These are phyloP conservation scores for Apus apus DNA, from an alignment of 2,113 vertebrate species.

Conservation along the genomic window DNA sequence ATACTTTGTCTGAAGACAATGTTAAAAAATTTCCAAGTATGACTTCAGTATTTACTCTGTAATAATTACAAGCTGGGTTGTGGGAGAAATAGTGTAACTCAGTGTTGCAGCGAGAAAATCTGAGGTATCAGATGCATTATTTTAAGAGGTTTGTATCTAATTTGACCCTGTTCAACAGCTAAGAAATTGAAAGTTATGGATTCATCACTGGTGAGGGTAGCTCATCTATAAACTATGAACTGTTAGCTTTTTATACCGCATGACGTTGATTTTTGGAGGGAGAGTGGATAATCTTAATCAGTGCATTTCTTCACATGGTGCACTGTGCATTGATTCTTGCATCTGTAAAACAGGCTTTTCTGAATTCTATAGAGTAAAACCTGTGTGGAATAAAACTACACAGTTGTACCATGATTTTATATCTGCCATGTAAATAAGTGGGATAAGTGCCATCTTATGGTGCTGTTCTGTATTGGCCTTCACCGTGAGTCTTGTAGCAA, in stretches of 20 bases:
- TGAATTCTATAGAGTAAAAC: not conserved
- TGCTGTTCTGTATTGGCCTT: not conserved
- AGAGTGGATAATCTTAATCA: not conserved
- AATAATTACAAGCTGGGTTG: not conserved
- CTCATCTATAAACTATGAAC: not conserved
- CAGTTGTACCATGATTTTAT: not conserved
- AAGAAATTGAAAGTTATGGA: not conserved
- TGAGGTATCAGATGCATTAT: not conserved
- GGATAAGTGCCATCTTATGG: not conserved
- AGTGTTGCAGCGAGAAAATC: not conserved
- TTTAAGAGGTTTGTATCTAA: not conserved
- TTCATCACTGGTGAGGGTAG: not conserved
- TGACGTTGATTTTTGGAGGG: not conserved
- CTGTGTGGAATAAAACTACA: not conserved
- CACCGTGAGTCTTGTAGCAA: not conserved
- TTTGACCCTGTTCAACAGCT: not conserved
- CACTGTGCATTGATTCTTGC: not conserved
- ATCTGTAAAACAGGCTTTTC: not conserved
- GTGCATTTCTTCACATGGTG: not conserved
- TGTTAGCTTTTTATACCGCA: not conserved
- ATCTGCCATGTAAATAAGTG: not conserved
- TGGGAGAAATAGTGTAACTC: not conserved
- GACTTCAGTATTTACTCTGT: not conserved
- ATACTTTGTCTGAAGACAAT: rapidly evolving
- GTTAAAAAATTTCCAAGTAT: not conserved